phyloP scores from a whole-genome alignment of 1,140 invertebrate species.

The Acyrthosiphon pisum region DNA sequence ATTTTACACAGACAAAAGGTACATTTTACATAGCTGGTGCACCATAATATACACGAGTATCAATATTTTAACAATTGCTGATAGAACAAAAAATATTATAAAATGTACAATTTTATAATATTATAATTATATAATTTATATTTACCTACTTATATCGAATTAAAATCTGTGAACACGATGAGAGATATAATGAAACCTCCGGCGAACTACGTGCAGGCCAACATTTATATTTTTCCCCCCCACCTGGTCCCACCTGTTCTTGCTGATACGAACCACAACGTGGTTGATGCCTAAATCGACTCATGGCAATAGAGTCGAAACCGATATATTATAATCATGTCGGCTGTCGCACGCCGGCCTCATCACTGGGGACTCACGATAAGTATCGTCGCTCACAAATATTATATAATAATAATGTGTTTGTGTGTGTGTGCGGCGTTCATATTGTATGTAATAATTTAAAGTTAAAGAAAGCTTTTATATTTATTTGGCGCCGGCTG shows the following conservation, averaged over 20 bases:
- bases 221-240: not conserved
- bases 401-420: not conserved
- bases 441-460: conserved; percentile 1
- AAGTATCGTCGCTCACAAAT: not conserved
- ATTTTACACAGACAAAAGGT: not conserved
- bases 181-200: not conserved
- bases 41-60: too few relatives aligned
- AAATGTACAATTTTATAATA: too few relatives aligned
- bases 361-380: not conserved
- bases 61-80: too few relatives aligned
- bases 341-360: not conserved
- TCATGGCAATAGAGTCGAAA: too few relatives aligned
- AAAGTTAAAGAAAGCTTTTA: not conserved
- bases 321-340: not conserved
- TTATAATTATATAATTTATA: too few relatives aligned
- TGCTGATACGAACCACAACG: not conserved
- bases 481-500: not conserved
- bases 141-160: not conserved
- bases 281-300: not conserved
- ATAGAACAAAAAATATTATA: too few relatives aligned
- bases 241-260: too few relatives aligned
- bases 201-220: too few relatives aligned
- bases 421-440: not conserved
- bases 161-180: not conserved
- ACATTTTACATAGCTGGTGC: not conserved